Evolutionary conservation across 2,888 invertebrate species (phyloP).

Genomic region (Dermolepida albohirtum): DNA sequence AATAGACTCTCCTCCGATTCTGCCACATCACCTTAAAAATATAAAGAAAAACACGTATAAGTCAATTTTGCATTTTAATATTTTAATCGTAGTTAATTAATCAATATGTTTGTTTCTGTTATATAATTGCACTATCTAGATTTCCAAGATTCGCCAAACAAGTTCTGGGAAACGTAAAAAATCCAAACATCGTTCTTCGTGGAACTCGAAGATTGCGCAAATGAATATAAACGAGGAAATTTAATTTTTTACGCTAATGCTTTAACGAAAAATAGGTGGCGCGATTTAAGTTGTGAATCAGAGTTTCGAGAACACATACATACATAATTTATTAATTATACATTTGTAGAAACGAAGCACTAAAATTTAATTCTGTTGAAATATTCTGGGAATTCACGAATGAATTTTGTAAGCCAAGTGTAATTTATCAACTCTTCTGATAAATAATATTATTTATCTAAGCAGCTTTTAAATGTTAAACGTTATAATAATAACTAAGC

Average conservation of each 20-base stretch:
- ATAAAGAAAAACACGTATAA: slow-evolving; percentile 36
- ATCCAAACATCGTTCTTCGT: not conserved
- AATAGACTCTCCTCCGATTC: slow-evolving; percentile 40
- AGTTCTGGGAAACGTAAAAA: not conserved
- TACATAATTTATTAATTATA: slow-evolving; percentile 32
- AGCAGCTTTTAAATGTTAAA: no score
- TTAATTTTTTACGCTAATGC: not conserved
- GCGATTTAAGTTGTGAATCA: slow-evolving; percentile 6
- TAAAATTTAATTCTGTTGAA: no score
- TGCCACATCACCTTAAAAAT: slow-evolving; percentile 40
- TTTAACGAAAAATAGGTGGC: slow-evolving; percentile 1
- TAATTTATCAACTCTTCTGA: no score
- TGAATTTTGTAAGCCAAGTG: no score
- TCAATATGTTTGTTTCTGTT: no score
- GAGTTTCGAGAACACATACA: slow-evolving; percentile 16
- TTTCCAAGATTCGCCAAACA: not conserved
- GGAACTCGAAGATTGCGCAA: not conserved
- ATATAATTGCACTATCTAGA: slow-evolving; percentile 11
- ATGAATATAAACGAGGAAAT: slow-evolving; percentile 13
- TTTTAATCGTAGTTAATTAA: slow-evolving; percentile 12
- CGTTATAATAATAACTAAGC: no score
- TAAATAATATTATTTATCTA: no score
- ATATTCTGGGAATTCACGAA: no score
- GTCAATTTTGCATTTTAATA: slow-evolving; percentile 20
- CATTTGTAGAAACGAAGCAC: not conserved